Percentiles rank a stretch among this genome's conserved stretches.
These are phyloP conservation scores for Nibea coibor DNA, from an alignment of 2,113 vertebrate species.

Conservation along the genomic window DNA sequence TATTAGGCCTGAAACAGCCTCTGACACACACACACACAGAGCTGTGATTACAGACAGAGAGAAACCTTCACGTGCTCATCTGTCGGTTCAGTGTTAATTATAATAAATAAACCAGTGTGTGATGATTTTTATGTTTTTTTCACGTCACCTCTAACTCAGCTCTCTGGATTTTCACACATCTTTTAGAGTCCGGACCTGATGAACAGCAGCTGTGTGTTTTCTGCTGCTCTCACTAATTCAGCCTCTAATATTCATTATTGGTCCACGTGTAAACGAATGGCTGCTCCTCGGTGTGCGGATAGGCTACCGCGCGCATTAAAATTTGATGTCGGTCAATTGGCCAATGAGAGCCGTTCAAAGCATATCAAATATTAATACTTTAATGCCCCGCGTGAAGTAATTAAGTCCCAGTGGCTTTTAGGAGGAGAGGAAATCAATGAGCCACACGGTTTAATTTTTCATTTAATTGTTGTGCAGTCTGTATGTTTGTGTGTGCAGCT, in stretches of 20 bases:
- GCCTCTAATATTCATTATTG: slow-evolving; percentile 43
- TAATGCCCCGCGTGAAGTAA: slow-evolving; percentile 79
- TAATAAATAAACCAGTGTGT: background rate
- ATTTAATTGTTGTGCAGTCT: slow-evolving; percentile 52
- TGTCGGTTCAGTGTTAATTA: background rate
- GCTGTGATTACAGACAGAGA: background rate
- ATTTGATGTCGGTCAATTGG: slow-evolving; percentile 78
- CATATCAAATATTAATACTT: slow-evolving; percentile 83
- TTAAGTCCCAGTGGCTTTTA: slow-evolving; percentile 77
- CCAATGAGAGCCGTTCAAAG: slow-evolving; percentile 66
- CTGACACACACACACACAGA: background rate
- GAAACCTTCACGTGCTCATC: background rate
- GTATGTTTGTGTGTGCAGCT: background rate
- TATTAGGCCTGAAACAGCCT: background rate
- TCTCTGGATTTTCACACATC: background rate
- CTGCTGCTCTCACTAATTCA: slow-evolving; percentile 63
- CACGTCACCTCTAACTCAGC: too few relatives aligned
- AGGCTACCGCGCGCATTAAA: slow-evolving; percentile 66
- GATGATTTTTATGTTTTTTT: background rate
- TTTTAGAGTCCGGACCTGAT: background rate
- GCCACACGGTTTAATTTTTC: slow-evolving; percentile 46
- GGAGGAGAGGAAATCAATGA: slow-evolving; percentile 70
- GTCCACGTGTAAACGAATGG: slow-evolving; percentile 35
- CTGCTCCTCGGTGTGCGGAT: background rate
- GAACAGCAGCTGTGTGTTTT: background rate